Percentiles rank a stretch among this genome's conserved stretches.
These are phyloP conservation scores for Gobius niger DNA, from an alignment of 2,113 vertebrate genomes.

Conservation along the genomic window DNA sequence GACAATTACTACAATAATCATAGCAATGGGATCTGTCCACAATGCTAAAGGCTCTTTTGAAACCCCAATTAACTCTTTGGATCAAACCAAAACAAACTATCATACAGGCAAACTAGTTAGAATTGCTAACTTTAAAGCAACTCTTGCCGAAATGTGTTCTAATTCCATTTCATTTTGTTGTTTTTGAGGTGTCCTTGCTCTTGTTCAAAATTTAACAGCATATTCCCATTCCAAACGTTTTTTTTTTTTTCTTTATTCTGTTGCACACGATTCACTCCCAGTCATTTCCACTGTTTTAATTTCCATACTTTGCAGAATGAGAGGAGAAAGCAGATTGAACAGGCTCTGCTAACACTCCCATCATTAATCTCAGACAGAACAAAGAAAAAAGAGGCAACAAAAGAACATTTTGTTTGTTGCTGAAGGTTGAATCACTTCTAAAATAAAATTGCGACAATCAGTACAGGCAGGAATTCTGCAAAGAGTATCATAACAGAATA, in stretches of 20 bases:
- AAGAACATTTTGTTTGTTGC: conserved; percentile 16
- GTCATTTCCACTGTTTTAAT: conserved; percentile 3
- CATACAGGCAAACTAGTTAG: background rate
- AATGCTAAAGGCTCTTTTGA: background rate
- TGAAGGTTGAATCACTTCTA: conserved; percentile 19
- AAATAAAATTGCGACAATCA: conserved; percentile 10
- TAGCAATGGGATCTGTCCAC: background rate
- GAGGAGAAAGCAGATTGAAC: conserved; percentile 19
- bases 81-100: background rate
- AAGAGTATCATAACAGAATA: too few relatives aligned
- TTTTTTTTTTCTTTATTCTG: conserved; percentile 5
- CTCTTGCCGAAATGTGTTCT: background rate
- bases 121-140: background rate
- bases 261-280: conserved; percentile 2
- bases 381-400: conserved; percentile 17
- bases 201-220: conserved; percentile 1
- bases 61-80: background rate
- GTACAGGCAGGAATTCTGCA: too few relatives aligned
- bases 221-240: background rate
- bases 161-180: background rate
- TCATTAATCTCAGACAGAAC: conserved; percentile 9
- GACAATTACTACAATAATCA: background rate
- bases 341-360: conserved; percentile 1
- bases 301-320: conserved; percentile 1
- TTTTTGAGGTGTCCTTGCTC: background rate